A percentile compares a stretch with the other conserved stretches of the same genome.
Conservation (phyloP, 2,113 vertebrate genomes). For the Lasiurus borealis region DNA sequence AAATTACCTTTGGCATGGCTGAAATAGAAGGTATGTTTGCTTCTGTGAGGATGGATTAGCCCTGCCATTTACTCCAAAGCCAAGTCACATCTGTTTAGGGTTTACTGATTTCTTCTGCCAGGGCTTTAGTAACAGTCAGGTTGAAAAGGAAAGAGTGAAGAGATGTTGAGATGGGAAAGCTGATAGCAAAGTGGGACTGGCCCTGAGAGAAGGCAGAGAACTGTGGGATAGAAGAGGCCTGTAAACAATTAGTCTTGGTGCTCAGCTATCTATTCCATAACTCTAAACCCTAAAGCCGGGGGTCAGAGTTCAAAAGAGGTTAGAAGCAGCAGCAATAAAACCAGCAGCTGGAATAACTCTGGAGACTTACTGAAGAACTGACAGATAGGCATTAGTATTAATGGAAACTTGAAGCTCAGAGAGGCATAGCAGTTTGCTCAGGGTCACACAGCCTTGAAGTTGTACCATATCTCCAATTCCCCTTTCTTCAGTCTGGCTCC, state of each 20-base stretch:
- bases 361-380: not conserved
- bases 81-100: not conserved
- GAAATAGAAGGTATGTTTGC: not conserved
- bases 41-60: not conserved
- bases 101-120: not conserved
- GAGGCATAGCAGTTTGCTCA: not conserved
- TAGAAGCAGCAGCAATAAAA: not conserved
- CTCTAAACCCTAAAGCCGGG: constrained; percentile 3
- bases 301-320: not conserved
- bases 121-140: not conserved
- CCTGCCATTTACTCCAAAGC: not conserved
- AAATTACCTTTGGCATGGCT: not conserved
- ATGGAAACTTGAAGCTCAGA: not conserved
- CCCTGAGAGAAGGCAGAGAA: not conserved
- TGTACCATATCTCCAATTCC: not conserved
- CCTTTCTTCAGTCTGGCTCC: not conserved
- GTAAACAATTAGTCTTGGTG: not conserved
- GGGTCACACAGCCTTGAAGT: not conserved
- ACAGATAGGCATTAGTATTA: not conserved
- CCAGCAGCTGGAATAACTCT: not conserved
- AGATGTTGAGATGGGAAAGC: not conserved
- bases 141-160: not conserved
- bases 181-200: not conserved
- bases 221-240: not conserved
- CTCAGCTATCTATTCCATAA: not conserved